A percentile compares a stretch with the other conserved stretches of the same genome.
Evolutionary conservation across 2,113 vertebrate genomes (phyloP).

Genomic region (Calyptommatus sinebrachiatus): DNA sequence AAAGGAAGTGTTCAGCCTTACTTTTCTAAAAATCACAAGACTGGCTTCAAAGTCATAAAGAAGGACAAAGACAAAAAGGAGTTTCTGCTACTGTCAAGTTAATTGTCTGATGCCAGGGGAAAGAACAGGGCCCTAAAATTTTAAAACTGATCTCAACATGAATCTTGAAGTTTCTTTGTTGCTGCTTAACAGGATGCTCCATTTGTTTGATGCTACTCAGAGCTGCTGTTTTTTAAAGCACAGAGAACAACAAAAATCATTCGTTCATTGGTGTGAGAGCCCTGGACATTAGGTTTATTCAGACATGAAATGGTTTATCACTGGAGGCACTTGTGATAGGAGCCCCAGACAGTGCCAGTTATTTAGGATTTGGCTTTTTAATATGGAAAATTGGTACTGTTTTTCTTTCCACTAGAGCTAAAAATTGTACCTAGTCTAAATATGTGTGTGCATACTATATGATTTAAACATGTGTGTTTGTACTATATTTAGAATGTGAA

Average conservation of each 20-base stretch:
- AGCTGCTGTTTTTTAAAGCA: conserved; percentile 25
- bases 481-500: not conserved
- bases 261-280: conserved; percentile 27
- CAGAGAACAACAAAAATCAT: conserved; percentile 35
- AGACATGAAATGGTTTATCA: not conserved
- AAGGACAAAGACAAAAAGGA: not conserved
- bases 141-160: conserved; percentile 50
- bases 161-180: conserved; percentile 54
- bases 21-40: not conserved
- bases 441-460: not conserved
- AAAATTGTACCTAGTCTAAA: not conserved
- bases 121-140: conserved; percentile 32
- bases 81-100: not conserved
- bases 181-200: conserved; percentile 35
- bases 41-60: not conserved
- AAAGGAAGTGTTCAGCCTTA: not conserved
- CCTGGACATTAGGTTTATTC: not conserved
- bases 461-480: no score
- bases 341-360: not conserved
- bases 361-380: not conserved
- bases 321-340: no score
- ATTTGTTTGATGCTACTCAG: conserved; percentile 19
- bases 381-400: not conserved
- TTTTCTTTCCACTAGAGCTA: not conserved
- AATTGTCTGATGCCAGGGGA: conserved; percentile 32